phyloP scores from a whole-genome alignment of 2,113 vertebrate species.

The Anas platyrhynchos region DNA sequence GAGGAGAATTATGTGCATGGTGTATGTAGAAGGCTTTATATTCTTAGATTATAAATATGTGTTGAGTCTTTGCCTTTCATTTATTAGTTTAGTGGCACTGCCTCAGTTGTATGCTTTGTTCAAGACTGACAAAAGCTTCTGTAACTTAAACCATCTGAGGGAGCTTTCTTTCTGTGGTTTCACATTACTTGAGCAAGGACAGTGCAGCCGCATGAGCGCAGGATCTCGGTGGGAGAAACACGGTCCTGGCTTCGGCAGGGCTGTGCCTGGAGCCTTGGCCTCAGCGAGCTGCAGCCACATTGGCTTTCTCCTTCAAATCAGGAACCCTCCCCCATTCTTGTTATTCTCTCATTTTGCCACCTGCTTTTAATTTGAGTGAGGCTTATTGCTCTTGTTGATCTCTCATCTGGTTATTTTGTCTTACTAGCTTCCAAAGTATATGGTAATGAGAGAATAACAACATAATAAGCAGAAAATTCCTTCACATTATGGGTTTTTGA shows the following conservation, averaged over 20 bases:
- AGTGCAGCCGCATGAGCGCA: neutral
- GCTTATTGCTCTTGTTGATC: neutral
- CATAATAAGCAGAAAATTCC: constrained; percentile 4
- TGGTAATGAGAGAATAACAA: neutral
- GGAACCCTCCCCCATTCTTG: neutral
- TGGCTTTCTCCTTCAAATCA: neutral
- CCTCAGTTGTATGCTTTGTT: constrained; percentile 38
- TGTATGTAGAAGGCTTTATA: neutral
- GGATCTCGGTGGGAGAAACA: neutral
- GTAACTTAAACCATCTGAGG: constrained; percentile 37
- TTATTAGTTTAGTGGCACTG: constrained; percentile 22
- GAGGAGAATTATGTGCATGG: neutral
- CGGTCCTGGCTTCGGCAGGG: fast-evolving
- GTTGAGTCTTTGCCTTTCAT: neutral
- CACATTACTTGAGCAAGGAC: constrained; percentile 40
- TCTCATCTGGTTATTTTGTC: constrained; percentile 14
- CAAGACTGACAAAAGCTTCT: constrained; percentile 41
- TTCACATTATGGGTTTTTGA: neutral
- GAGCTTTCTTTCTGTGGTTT: constrained; percentile 36
- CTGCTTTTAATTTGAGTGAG: constrained; percentile 36
- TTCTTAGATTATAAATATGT: neutral
- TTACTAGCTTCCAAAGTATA: neutral
- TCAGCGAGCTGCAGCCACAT: fast-evolving
- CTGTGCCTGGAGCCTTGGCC: neutral
- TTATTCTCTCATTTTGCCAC: neutral